These are phyloP conservation scores for Drosophila bunnanda DNA, from an alignment of 2,888 invertebrate species.

Conservation along the genomic window DNA sequence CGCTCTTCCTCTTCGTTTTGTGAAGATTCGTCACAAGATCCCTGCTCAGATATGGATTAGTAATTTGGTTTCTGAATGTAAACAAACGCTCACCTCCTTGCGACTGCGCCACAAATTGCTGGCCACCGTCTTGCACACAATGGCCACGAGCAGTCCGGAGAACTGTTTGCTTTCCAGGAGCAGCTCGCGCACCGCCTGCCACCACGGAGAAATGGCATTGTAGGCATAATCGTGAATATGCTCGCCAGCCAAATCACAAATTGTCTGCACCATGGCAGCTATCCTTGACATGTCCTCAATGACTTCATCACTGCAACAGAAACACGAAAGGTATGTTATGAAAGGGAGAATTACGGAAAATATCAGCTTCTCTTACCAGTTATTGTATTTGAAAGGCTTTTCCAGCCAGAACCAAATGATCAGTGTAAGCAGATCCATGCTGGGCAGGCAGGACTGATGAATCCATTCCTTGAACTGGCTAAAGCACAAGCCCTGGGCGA, in stretches of 20 bases:
- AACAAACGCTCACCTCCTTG: constrained; percentile 64
- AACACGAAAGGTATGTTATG: neutral
- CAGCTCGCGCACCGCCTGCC: constrained; percentile 90
- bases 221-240: constrained; percentile 86
- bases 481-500: constrained; percentile 83
- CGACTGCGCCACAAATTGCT: constrained; percentile 76
- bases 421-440: constrained; percentile 89
- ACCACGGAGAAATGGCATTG: constrained; percentile 91
- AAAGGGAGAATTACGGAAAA: too few species aligned
- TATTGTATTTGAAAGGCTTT: constrained; percentile 85
- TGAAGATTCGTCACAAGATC: constrained; percentile 83
- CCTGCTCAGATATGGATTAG: constrained; percentile 46
- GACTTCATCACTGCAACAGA: constrained; percentile 81
- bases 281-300: constrained; percentile 88
- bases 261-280: constrained; percentile 87
- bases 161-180: constrained; percentile 91
- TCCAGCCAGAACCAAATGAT: constrained; percentile 90
- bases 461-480: constrained; percentile 82
- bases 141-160: constrained; percentile 92
- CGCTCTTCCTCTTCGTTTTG: constrained; percentile 86
- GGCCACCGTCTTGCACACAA: constrained; percentile 92
- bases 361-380: constrained; percentile 66
- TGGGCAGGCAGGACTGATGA: constrained; percentile 67
- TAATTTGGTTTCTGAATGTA: neutral
- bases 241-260: constrained; percentile 88